Conservation (phyloP, 2,888 invertebrate genomes). For the Pseudococcus jackbeardsleyi region DNA sequence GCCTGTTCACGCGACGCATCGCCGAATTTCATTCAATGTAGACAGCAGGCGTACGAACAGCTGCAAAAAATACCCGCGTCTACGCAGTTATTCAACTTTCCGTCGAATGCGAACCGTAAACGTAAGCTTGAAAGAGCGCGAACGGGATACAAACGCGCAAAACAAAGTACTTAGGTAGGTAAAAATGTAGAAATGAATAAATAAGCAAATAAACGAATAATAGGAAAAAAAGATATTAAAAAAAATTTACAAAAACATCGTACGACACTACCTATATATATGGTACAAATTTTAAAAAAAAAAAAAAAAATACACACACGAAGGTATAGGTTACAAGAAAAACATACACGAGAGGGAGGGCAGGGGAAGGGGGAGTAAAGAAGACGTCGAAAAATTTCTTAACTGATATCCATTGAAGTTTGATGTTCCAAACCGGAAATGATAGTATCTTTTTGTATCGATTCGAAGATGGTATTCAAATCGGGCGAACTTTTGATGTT, state of each 20-base stretch:
- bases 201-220: background rate
- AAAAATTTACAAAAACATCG: conserved; percentile 18
- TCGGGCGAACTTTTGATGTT: conserved; percentile 93
- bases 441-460: conserved; percentile 83
- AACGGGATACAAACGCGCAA: too few relatives aligned
- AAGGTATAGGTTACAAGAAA: conserved; percentile 1
- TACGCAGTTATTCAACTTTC: too few relatives aligned
- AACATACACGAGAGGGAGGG: background rate
- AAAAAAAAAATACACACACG: too few relatives aligned
- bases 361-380: too few relatives aligned
- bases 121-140: too few relatives aligned
- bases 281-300: too few relatives aligned
- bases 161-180: too few relatives aligned
- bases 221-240: background rate
- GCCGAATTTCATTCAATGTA: too few relatives aligned
- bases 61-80: too few relatives aligned
- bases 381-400: conserved; percentile 69
- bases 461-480: conserved; percentile 90
- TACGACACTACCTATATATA: background rate
- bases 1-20: too few relatives aligned
- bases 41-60: too few relatives aligned
- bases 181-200: background rate
- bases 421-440: conserved; percentile 75
- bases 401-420: conserved; percentile 83
- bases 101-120: too few relatives aligned